Base-by-base conservation (phyloP, 2,797 vertebrate species). In the Notolabrus celidotus region DNA sequence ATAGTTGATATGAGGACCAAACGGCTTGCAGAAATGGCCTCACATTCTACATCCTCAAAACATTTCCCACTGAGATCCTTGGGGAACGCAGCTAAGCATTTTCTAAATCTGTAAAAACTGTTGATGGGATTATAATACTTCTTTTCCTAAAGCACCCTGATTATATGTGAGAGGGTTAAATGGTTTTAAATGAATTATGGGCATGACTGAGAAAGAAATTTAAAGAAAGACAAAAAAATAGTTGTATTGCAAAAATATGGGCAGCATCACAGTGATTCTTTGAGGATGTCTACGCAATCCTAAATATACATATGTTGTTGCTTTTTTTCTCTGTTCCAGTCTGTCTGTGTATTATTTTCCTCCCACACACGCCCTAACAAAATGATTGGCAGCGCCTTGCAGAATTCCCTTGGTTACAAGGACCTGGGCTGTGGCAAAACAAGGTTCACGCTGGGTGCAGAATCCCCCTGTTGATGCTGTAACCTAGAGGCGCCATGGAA, bases 361-460 rank as follows among this genome's bases (percentile, higher is more conserved):
- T 67, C 38, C 55, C 61, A 68, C 22, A 58, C 74, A 67, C 19
- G 33, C 52, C 33, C 29, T 62, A 66, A 77, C 72, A 47, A 66
- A 81, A 82, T 88, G 88, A 89, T 80, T 91, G 88, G 56, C 88
- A 89, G 83, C 47, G 49, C 73, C 65, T 79, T 58, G 74, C 23
- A 80, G 34, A 80, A 67, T 63, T 77, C 63, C 71, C 77, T 73
- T 61, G 71, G 76, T 71, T 77, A 58, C 47, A 59, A 66, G 65
- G 70, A 77, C 84, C 49, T 58, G 39, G 67, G 73, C 57, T 17
- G 51, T 7, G 41, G 66, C 50, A 74, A 88, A 88, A 86, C 82
- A 78, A 67, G 71, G 45, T 49, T 80, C 87, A 77, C 49, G n/a
- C 77, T 85, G 88, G 69, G 71, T 66, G 46, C 42, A 63, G 63